Percentiles rank a stretch among this genome's conserved stretches.
Conservation (phyloP, 2,888 invertebrate genomes). For the Plebejus argus region DNA sequence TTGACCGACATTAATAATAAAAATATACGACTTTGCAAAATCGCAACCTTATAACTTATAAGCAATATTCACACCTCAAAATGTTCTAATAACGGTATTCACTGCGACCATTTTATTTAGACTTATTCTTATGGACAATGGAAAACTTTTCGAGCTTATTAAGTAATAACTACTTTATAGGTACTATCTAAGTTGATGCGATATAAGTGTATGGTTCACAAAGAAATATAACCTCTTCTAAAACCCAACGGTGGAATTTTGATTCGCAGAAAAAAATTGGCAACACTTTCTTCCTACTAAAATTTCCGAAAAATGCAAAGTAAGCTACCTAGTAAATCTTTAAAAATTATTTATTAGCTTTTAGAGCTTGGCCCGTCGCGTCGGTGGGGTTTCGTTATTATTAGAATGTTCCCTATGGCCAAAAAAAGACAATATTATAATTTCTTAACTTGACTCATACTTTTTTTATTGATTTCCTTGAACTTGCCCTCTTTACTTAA, state of each 20-base stretch:
- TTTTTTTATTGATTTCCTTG: neutral
- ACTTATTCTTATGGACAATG: neutral
- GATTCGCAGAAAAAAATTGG: neutral
- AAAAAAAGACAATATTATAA: too few species aligned
- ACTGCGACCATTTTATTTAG: constrained; percentile 33
- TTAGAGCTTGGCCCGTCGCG: neutral
- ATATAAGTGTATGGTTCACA: neutral
- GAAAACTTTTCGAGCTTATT: neutral
- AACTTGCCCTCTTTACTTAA: neutral
- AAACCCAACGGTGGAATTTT: neutral
- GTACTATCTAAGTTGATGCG: neutral
- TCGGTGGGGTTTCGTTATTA: neutral
- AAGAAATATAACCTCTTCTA: neutral
- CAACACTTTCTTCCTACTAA: neutral
- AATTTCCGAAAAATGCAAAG: neutral
- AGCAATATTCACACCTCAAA: constrained; percentile 36
- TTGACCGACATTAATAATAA: constrained; percentile 36
- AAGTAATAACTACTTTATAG: neutral
- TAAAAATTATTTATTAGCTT: neutral
- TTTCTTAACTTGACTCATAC: neutral
- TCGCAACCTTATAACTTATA: constrained; percentile 29
- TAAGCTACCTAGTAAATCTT: neutral
- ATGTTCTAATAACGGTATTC: constrained; percentile 32
- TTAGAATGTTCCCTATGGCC: neutral
- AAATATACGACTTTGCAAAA: constrained; percentile 37